Evolutionary conservation across 1,140 invertebrate genomes (phyloP).

Genomic region (Bemisia tabaci): DNA sequence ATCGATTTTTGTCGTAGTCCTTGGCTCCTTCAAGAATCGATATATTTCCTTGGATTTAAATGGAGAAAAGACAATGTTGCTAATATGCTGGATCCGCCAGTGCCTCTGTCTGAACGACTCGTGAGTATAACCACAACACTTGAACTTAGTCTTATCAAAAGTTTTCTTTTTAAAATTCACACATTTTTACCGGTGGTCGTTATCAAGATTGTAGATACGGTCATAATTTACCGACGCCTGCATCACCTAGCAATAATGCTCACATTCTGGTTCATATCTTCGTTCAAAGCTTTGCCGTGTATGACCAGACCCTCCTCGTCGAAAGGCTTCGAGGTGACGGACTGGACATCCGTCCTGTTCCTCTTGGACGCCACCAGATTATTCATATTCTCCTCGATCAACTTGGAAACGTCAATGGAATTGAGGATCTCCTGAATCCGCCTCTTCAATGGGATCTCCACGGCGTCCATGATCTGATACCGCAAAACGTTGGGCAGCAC

Average conservation of each 20-base stretch:
- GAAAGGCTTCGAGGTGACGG: background rate
- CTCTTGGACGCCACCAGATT: background rate
- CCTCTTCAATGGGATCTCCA: constrained; percentile 55
- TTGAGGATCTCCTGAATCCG: constrained; percentile 52
- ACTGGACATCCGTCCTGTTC: background rate
- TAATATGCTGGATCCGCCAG: too few relatives aligned
- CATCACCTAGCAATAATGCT: background rate
- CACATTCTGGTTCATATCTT: background rate
- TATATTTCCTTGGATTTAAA: too few relatives aligned
- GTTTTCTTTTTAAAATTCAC: too few relatives aligned
- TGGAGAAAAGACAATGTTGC: too few relatives aligned
- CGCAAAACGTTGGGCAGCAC: constrained; percentile 65
- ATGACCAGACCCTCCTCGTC: background rate
- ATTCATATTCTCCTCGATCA: constrained; percentile 45
- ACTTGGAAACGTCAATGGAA: constrained; percentile 52
- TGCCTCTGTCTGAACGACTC: too few relatives aligned
- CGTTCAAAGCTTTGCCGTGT: background rate
- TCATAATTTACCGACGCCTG: too few relatives aligned
- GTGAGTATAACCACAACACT: too few relatives aligned
- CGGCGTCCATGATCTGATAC: constrained; percentile 68
- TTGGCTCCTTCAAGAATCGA: too few relatives aligned
- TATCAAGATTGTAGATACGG: too few relatives aligned
- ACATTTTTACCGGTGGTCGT: too few relatives aligned
- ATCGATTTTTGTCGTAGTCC: too few relatives aligned
- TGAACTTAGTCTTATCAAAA: too few relatives aligned